Conservation (phyloP, 1,140 invertebrate species). For the Pogonomyrmex californicus region DNA sequence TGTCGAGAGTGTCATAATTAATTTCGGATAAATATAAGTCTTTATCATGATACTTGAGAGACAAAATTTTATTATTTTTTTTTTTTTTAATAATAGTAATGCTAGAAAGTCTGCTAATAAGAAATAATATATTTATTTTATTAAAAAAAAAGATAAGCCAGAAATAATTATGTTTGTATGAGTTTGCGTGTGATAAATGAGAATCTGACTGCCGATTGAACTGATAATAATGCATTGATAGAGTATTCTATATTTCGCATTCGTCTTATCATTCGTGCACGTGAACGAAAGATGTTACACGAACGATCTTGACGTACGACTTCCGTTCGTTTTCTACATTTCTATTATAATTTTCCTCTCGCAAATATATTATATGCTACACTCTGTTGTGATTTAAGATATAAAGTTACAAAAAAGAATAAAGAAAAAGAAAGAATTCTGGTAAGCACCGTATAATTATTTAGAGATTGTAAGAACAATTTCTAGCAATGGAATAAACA, state of each 20-base stretch:
- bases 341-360: constrained; percentile 23
- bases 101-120: neutral
- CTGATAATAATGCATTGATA: constrained; percentile 52
- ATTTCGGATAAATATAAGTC: neutral
- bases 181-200: constrained; percentile 16
- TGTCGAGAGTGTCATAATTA: neutral
- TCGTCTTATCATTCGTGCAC: neutral
- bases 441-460: neutral
- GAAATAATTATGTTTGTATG: neutral
- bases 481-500: neutral
- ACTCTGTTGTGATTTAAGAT: constrained; percentile 1
- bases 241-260: neutral
- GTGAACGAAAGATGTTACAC: constrained; percentile 37
- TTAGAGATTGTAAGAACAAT: neutral
- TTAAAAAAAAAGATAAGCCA: neutral
- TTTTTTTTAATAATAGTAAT: neutral
- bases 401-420: neutral
- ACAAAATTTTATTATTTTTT: neutral
- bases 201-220: neutral
- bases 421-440: neutral
- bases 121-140: neutral
- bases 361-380: neutral
- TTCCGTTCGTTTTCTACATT: constrained; percentile 21
- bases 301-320: constrained; percentile 3
- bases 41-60: neutral